Base-by-base conservation (phyloP, 2,888 invertebrate genomes). In the Napeogenes inachia region DNA sequence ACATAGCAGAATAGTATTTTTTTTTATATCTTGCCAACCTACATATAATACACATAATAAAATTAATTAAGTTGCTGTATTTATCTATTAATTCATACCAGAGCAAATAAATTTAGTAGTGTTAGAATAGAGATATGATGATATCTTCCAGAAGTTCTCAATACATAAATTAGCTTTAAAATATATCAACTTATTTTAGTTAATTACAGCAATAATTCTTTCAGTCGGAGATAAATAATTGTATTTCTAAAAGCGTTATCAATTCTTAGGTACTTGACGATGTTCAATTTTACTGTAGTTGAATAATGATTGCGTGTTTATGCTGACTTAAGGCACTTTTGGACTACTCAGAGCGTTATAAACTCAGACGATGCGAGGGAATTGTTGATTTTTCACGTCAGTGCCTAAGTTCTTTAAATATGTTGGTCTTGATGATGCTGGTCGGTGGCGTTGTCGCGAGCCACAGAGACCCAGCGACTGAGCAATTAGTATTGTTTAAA, bases 401-500 rank as follows among this genome's bases (percentile, higher is more conserved):
- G 21, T 21, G 45, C n/a, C n/a, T 45, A 13, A 46, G 54, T 54
- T 50, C 45, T n/a, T 54, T 62, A 46, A n/a, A 54, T 47, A 62
- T 71, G 56, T 60, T 74, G 32, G 50, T 70, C 59, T 30, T 69
- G 13, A 65, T 68, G 3, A 71, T 70, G 35, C 62, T 68, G 12
- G 72, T 71, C 3, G 70, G 67, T 12, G 47, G 64, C 12, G 67
- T 66, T 12, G 73, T 72, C 4, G 70, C 70, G 3, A 57, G 68
- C 30, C 70, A 70, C 45, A 65, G 73, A 45, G 78, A 78, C 61
- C 76, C 81, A 0, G 78, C 78, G 0, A 75, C 74, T 1, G 74
- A 81, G 55, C 84, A 84, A 66, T 77, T 83, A 4, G 66, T 82
- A n/a, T 56, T 70, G 45, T 84, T 82, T 59, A 81, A 79, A 54